Conservation (phyloP, 2,797 vertebrate genomes). For the Carduelis carduelis region DNA sequence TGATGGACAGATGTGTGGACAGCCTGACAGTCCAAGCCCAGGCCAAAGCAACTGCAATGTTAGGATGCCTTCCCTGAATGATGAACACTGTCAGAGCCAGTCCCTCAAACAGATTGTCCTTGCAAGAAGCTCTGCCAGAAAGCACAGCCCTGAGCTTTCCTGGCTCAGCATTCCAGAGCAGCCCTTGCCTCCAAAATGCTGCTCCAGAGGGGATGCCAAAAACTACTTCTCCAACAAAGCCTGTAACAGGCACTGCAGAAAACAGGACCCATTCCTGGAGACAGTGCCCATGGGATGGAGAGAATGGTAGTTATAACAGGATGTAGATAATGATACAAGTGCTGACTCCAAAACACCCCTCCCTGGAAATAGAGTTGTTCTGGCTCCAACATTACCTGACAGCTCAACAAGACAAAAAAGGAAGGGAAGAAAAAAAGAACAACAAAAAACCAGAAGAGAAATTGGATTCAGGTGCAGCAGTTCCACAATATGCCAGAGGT, state of each 20-base stretch:
- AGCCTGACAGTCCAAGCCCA: background rate
- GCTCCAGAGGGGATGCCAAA: background rate
- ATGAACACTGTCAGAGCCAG: background rate
- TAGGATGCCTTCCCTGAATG: background rate
- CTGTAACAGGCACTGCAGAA: background rate
- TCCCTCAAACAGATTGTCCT: background rate
- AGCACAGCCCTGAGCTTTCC: background rate
- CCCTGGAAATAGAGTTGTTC: slow-evolving; percentile 21
- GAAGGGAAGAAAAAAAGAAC: background rate
- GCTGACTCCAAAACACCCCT: background rate
- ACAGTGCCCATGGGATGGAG: background rate
- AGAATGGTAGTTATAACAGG: background rate
- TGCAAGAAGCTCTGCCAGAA: slow-evolving; percentile 4
- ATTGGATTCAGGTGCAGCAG: slow-evolving; percentile 43
- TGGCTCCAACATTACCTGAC: slow-evolving; percentile 11
- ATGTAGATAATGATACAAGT: background rate
- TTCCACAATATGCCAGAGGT: slow-evolving; percentile 54
- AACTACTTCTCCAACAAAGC: background rate
- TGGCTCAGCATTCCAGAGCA: background rate
- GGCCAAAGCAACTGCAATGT: background rate
- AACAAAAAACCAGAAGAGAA: background rate
- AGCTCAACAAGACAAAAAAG: slow-evolving; percentile 12
- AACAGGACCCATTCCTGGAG: background rate
- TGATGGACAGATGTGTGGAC: background rate
- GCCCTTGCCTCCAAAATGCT: background rate